Conservation (phyloP, 2,797 vertebrate species). For the Orestias chungarensis region DNA sequence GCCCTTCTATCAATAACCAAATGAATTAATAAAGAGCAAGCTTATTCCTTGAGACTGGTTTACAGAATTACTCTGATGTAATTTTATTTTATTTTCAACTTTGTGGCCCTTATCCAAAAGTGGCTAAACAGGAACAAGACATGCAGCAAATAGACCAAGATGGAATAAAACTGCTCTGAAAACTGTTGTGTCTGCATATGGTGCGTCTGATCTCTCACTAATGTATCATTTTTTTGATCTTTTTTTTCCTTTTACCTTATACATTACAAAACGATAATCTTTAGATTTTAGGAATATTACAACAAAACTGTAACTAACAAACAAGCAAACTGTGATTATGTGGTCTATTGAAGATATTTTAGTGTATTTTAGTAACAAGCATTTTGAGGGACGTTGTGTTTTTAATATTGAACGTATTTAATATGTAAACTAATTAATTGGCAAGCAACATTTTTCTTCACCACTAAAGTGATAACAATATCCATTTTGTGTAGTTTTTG, state of each 20-base stretch:
- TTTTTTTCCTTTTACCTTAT: not conserved
- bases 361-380: no score
- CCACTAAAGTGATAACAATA: not conserved
- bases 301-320: not conserved
- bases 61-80: conserved; percentile 5
- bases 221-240: conserved; percentile 2
- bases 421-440: not conserved
- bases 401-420: not conserved
- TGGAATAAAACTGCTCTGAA: no score
- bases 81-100: not conserved
- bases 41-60: not conserved
- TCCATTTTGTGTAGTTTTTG: not conserved
- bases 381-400: not conserved
- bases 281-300: not conserved
- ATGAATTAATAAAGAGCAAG: conserved; percentile 32
- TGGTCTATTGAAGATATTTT: no score
- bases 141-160: no score
- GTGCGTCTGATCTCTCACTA: no score
- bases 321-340: not conserved
- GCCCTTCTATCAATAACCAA: conserved; percentile 40
- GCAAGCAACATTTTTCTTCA: not conserved
- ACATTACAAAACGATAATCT: not conserved
- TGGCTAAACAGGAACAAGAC: no score
- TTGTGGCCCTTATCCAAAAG: no score
- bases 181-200: no score